Conservation (phyloP, 2,797 vertebrate genomes). For the Paramormyrops hopkinsi region DNA sequence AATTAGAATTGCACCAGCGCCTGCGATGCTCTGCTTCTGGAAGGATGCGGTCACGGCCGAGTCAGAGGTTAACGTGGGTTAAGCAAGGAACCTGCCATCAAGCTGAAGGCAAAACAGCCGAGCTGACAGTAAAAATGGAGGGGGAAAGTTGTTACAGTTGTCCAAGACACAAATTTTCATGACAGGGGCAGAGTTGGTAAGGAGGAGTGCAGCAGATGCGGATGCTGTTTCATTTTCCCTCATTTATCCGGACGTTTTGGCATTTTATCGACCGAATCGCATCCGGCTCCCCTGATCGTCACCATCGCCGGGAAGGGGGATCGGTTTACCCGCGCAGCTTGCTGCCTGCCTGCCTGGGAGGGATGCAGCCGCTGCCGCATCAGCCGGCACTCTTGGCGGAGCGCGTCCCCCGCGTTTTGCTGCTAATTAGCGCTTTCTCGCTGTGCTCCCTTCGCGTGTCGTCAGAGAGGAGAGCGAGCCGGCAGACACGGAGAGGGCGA, state of each 20-base stretch:
- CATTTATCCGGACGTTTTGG: background rate
- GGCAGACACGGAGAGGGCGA: background rate
- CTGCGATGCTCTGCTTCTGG: background rate
- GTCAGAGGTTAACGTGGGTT: constrained; percentile 6
- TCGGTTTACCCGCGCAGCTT: background rate
- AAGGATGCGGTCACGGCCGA: background rate
- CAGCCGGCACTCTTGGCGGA: background rate
- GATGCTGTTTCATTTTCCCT: background rate
- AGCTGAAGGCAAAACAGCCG: background rate
- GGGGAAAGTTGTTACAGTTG: background rate
- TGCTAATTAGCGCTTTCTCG: constrained; percentile 14
- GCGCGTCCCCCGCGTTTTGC: background rate
- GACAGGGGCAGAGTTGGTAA: background rate
- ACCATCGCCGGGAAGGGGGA: background rate
- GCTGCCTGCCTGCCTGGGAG: background rate
- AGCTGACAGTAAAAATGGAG: background rate
- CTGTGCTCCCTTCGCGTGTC: constrained; percentile 2
- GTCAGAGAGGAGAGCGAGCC: constrained; percentile 6
- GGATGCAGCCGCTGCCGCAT: background rate
- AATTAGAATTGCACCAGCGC: background rate
- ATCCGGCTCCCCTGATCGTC: background rate
- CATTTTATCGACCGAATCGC: background rate
- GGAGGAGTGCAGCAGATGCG: background rate
- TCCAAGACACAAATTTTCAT: background rate
- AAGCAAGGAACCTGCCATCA: background rate